Conservation (phyloP, 2,113 vertebrate species). For the Candoia aspera region DNA sequence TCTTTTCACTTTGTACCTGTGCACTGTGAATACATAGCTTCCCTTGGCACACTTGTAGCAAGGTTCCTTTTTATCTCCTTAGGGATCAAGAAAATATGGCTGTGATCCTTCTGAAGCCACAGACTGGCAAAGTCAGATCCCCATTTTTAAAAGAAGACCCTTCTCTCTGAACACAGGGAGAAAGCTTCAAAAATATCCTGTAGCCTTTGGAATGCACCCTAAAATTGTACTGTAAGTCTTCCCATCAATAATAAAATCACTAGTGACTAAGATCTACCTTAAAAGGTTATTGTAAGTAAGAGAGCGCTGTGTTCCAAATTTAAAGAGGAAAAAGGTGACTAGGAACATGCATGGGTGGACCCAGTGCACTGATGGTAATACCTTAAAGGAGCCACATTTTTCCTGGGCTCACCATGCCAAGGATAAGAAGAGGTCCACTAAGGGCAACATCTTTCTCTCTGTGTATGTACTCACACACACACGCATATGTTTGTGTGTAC, state of each 20-base stretch:
- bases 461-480: neutral
- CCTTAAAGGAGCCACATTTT: neutral
- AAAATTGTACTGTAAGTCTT: neutral
- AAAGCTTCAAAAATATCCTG: neutral
- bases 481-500: neutral
- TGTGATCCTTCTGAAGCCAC: neutral
- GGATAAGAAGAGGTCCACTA: neutral
- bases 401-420: neutral
- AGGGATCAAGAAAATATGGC: neutral
- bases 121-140: neutral
- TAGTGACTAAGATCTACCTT: neutral
- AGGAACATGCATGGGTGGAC: neutral
- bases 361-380: neutral
- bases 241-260: neutral
- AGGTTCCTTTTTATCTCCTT: neutral
- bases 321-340: neutral
- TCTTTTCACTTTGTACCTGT: neutral
- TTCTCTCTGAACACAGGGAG: neutral
- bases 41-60: neutral
- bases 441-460: neutral
- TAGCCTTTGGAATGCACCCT: neutral
- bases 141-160: neutral
- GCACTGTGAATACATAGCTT: neutral
- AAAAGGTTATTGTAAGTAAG: neutral
- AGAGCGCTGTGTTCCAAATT: neutral